Conservation (phyloP, 2,888 invertebrate species). For the Archips crataeganus region DNA sequence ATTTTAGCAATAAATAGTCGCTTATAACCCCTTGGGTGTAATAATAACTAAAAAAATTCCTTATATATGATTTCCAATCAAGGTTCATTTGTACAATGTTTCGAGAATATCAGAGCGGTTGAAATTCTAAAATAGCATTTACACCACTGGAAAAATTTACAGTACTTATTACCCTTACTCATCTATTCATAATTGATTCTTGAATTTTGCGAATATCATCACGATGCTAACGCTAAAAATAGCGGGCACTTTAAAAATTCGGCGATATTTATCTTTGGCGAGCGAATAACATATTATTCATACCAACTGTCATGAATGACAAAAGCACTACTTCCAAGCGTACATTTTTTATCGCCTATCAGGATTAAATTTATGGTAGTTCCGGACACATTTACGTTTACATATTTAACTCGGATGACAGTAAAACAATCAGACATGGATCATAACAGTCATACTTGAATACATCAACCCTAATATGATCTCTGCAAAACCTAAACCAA, state of each 20-base stretch:
- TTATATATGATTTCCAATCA: too few relatives aligned
- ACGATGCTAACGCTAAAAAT: background rate
- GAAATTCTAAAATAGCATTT: background rate
- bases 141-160: background rate
- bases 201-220: background rate
- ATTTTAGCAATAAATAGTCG: too few relatives aligned
- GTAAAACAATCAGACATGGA: background rate
- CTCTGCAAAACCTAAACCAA: too few relatives aligned
- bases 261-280: slow-evolving; percentile 1
- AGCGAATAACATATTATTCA: slow-evolving; percentile 14
- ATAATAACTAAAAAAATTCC: too few relatives aligned
- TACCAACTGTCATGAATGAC: slow-evolving; percentile 12
- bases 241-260: background rate
- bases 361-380: slow-evolving; percentile 7
- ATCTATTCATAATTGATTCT: background rate
- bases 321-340: slow-evolving; percentile 14
- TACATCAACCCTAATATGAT: background rate
- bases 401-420: background rate
- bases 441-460: background rate
- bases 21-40: too few relatives aligned
- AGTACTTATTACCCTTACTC: too few relatives aligned
- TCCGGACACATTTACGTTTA: background rate
- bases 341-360: slow-evolving; percentile 12
- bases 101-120: too few relatives aligned
- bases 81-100: too few relatives aligned